These are phyloP conservation scores for Podabrus alpinus DNA, from an alignment of 2,888 invertebrate species.

Conservation along the genomic window DNA sequence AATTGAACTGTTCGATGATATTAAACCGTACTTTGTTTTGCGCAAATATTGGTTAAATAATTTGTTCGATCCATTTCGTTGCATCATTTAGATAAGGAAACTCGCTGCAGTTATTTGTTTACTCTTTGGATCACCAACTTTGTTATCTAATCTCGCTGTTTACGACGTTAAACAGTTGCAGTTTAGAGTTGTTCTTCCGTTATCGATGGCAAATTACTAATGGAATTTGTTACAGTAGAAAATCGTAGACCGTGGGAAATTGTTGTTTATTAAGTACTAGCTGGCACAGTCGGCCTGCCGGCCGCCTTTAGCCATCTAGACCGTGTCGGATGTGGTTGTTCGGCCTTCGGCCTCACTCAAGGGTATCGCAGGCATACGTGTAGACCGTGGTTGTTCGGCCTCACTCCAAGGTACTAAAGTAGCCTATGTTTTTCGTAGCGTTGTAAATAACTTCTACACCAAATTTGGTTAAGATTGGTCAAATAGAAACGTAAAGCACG, in stretches of 20 bases:
- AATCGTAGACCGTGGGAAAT: background rate
- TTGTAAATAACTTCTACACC: too few species aligned
- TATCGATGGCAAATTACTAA: background rate
- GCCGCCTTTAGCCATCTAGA: too few species aligned
- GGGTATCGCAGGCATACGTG: too few species aligned
- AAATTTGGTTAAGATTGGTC: too few species aligned
- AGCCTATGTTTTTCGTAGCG: too few species aligned
- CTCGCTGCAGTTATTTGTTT: constrained; percentile 9
- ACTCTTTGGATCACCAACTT: constrained; percentile 4
- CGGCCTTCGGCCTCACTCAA: too few species aligned
- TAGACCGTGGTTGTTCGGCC: too few species aligned
- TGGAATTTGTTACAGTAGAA: background rate
- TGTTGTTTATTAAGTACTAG: background rate
- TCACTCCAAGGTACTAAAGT: too few species aligned
- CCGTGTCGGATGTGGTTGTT: too few species aligned
- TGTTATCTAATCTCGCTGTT: constrained; percentile 11
- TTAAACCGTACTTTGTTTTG: background rate
- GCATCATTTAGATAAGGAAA: background rate
- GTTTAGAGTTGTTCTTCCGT: background rate
- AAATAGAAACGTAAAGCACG: too few species aligned
- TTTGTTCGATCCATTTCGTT: background rate
- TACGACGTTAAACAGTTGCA: constrained; percentile 4
- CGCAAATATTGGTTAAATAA: background rate
- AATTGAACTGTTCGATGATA: background rate
- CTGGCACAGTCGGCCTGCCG: too few species aligned